Conservation (phyloP, 2,888 invertebrate genomes). For the Odontocolon sp. region DNA sequence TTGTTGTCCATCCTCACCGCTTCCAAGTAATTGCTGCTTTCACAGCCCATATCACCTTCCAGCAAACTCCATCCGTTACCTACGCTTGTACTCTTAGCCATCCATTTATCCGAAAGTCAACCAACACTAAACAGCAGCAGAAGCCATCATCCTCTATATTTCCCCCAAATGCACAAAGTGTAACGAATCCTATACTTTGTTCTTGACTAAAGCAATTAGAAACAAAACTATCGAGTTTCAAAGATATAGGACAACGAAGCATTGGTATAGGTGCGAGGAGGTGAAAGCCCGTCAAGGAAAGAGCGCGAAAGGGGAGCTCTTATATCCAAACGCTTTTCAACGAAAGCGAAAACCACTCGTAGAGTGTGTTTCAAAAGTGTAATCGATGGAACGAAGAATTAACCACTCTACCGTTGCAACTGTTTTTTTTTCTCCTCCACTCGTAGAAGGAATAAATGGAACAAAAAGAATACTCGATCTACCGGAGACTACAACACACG, state of each 20-base stretch:
- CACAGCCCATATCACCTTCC: constrained; percentile 46
- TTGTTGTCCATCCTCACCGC: constrained; percentile 28
- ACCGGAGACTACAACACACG: neutral
- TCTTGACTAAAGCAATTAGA: constrained; percentile 68
- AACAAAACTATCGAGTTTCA: constrained; percentile 69
- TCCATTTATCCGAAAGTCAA: constrained; percentile 33
- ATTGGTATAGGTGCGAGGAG: neutral
- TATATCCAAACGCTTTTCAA: constrained; percentile 60
- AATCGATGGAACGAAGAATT: constrained; percentile 14
- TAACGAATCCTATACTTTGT: constrained; percentile 59
- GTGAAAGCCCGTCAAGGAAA: neutral
- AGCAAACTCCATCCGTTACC: constrained; percentile 42
- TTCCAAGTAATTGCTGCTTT: constrained; percentile 31
- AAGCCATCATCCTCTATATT: constrained; percentile 59
- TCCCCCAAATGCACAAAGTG: constrained; percentile 55
- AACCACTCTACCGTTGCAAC: neutral
- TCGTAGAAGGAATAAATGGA: no score
- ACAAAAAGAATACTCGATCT: no score
- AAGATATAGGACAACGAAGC: neutral
- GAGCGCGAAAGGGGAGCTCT: constrained; percentile 28
- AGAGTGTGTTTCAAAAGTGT: constrained; percentile 28
- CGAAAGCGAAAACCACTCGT: constrained; percentile 65
- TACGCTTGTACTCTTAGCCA: neutral
- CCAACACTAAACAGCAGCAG: neutral
- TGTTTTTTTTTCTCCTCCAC: neutral